Base-by-base conservation (phyloP, 2,113 vertebrate genomes). In the Gorsachius goisagi region DNA sequence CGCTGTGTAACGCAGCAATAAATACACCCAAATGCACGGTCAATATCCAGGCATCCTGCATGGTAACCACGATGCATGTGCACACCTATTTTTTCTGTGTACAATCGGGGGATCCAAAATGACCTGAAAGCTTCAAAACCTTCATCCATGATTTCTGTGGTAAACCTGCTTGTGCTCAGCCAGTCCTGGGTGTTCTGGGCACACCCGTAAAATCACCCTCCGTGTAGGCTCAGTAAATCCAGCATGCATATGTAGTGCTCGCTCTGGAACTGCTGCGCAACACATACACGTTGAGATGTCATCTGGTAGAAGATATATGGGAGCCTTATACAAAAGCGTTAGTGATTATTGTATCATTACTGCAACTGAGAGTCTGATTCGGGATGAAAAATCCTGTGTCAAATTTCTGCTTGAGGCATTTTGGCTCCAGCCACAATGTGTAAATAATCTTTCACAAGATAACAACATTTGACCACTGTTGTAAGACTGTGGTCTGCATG, bases 231-330 rank as follows among this genome's bases (percentile, higher is more conserved):
- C 41, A 50, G 37, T 68, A 86, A 84, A 53, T 62, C 16, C 37
- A 49, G 26, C 0, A 2, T n/a, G 24, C 3, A 1, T 32, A 17
- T 1, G 0, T 39, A 24, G 9, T 14, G 26, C 26, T 76, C 5
- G 3, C 16, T 45, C 3, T 2, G 1, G 44, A 79, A 39, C 72
- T 58, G 45, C 75, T 92, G 67, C 3, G 10, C 59, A 76, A 23
- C 52, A 63, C 0, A 0, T 15, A 14, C 10, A 13, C 0, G 0
- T 35, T 71, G 22, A 69, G 50, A 47, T 0, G 0, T 63, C 60
- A 81, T 84, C 80, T 95, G 56, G 55, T 74, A 59, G 41, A 77
- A 59, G 41, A 77, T 92, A 89, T 55, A 74, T 6, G 4, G 37
- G 15, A 77, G 26, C 33, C 55, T 74, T 37, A 28, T 27, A 52